phyloP scores from a whole-genome alignment of 2,797 vertebrate genomes.

The Scleropages formosus region DNA sequence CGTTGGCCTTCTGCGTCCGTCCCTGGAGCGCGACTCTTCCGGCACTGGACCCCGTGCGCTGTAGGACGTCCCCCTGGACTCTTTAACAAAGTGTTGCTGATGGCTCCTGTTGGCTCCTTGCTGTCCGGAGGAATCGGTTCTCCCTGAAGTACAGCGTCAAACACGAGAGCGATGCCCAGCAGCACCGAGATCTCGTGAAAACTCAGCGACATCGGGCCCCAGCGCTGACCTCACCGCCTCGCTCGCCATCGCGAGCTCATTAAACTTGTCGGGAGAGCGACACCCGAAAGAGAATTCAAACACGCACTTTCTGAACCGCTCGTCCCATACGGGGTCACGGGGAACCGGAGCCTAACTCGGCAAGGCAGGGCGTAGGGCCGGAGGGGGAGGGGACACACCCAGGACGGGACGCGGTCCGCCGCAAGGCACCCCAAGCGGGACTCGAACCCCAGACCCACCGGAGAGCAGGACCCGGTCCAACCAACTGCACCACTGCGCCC shows the following conservation, averaged over 20 bases:
- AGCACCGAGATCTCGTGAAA: constrained; percentile 9
- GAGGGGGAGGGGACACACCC: too few species aligned
- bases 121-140: neutral
- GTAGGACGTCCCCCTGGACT: neutral
- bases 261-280: constrained; percentile 5
- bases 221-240: neutral
- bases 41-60: neutral
- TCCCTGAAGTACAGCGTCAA: neutral
- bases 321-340: too few species aligned
- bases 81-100: constrained; percentile 3
- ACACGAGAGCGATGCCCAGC: constrained; percentile 10
- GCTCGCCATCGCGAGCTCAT: neutral
- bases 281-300: constrained; percentile 17
- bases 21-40: neutral
- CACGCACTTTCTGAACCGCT: too few species aligned
- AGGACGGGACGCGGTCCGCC: too few species aligned
- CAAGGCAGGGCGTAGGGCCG: too few species aligned
- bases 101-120: constrained; percentile 14
- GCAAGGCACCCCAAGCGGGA: too few species aligned
- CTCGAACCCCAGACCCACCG: too few species aligned
- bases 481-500: too few species aligned
- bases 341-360: too few species aligned
- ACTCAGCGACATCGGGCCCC: neutral
- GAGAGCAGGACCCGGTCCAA: too few species aligned
- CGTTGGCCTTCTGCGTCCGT: constrained; percentile 5